Percentiles rank a stretch among this genome's conserved stretches.
Evolutionary conservation across 2,888 invertebrate species (phyloP).

Genomic region (Ceriagrion tenellum): DNA sequence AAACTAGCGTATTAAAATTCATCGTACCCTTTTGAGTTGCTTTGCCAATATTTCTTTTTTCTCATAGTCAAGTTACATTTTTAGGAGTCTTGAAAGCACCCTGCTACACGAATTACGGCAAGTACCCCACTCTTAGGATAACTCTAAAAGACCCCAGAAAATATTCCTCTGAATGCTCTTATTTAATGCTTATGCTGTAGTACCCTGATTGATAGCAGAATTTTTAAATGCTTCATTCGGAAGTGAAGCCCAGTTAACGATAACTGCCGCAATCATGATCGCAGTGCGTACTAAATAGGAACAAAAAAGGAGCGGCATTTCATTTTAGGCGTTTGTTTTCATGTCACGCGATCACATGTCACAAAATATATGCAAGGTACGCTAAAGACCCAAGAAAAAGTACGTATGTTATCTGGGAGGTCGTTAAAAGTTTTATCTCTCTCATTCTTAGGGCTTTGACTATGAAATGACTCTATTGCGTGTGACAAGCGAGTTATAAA

Average conservation of each 20-base stretch:
- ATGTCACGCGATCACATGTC: neutral
- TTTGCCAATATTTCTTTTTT: too few relatives aligned
- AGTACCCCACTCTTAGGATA: too few relatives aligned
- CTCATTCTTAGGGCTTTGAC: neutral
- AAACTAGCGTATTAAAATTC: too few relatives aligned
- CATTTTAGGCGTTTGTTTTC: neutral
- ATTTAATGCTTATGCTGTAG: neutral
- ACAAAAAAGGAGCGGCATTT: neutral
- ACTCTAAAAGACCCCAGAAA: too few relatives aligned
- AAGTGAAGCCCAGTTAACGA: neutral
- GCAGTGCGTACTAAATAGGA: neutral
- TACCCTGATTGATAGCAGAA: neutral
- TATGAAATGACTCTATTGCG: neutral
- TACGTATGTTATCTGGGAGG: neutral
- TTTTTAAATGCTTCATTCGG: neutral
- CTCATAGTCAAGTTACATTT: too few relatives aligned
- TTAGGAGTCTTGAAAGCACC: too few relatives aligned
- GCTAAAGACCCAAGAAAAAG: neutral
- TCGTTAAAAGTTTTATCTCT: neutral
- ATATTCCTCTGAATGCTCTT: too few relatives aligned
- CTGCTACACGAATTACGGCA: too few relatives aligned
- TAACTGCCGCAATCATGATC: neutral
- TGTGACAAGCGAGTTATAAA: neutral
- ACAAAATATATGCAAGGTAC: neutral
- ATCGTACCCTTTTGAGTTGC: too few relatives aligned